Evolutionary conservation across 1,140 invertebrate species (phyloP).

Genomic region (Orius insidiosus): DNA sequence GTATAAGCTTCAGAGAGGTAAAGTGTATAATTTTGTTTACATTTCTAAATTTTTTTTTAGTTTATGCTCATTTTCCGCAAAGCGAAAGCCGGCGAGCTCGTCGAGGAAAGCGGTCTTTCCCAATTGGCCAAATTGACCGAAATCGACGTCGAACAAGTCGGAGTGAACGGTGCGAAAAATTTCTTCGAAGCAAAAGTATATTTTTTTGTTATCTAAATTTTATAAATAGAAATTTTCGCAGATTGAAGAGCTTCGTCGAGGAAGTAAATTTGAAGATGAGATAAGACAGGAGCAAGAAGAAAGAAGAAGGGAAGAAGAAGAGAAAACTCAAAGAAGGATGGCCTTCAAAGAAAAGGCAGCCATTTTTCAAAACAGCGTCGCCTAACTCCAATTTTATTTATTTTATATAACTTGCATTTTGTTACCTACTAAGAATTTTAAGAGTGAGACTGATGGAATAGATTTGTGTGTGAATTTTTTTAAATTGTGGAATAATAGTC

Average conservation of each 20-base stretch:
- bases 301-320: slow-evolving; percentile 55
- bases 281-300: slow-evolving; percentile 75
- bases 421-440: no score
- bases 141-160: slow-evolving; percentile 74
- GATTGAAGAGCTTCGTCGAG: slow-evolving; percentile 62
- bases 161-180: slow-evolving; percentile 72
- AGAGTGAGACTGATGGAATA: no score
- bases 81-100: slow-evolving; percentile 66
- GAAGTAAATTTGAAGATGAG: slow-evolving; percentile 74
- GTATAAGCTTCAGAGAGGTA: slow-evolving; percentile 80
- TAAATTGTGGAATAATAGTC: no score
- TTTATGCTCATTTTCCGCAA: slow-evolving; percentile 78
- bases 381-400: not conserved
- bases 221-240: slow-evolving; percentile 23
- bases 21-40: slow-evolving; percentile 11
- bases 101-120: slow-evolving; percentile 61
- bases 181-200: slow-evolving; percentile 78
- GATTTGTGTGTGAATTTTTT: no score
- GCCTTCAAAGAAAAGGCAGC: slow-evolving; percentile 71
- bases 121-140: slow-evolving; percentile 68
- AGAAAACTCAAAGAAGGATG: slow-evolving; percentile 50
- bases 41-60: slow-evolving; percentile 25
- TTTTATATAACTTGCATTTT: no score
- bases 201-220: not conserved
- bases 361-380: slow-evolving; percentile 34